Conservation (phyloP, 2,113 vertebrate species). For the Pogona vitticeps region DNA sequence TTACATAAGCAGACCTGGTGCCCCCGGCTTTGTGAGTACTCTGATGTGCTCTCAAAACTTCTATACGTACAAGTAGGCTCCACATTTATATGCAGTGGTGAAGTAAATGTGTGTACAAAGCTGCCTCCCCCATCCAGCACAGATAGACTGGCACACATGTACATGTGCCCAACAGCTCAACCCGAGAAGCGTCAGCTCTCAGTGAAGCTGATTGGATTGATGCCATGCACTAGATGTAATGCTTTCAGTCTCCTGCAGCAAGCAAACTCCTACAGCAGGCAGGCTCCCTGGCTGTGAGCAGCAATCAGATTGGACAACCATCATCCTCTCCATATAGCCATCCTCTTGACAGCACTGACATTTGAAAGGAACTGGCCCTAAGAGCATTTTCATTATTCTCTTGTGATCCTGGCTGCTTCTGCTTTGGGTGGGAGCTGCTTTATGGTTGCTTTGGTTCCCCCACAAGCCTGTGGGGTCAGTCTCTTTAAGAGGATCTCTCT, state of each 20-base stretch:
- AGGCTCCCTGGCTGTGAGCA: background rate
- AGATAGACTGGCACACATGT: background rate
- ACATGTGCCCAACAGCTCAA: background rate
- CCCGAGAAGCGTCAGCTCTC: background rate
- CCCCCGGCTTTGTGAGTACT: background rate
- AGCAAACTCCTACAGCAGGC: slow-evolving; percentile 7
- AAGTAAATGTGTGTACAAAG: background rate
- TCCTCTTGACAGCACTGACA: slow-evolving; percentile 32
- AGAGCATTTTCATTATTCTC: slow-evolving; percentile 7
- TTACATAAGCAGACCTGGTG: background rate
- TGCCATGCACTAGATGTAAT: background rate
- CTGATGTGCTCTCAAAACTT: background rate
- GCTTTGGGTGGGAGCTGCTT: background rate
- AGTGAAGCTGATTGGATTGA: background rate
- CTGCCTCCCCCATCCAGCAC: background rate
- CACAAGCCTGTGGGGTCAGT: background rate
- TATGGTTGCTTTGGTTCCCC: background rate
- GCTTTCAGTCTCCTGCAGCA: background rate
- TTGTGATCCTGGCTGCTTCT: background rate
- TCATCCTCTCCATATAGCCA: background rate
- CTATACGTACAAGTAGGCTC: background rate
- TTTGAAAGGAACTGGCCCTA: slow-evolving; percentile 15
- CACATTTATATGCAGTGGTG: background rate
- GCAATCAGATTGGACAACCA: background rate
- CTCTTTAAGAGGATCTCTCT: background rate